Base-by-base conservation (phyloP, 2,888 invertebrate species). In the Thelaira solivaga region DNA sequence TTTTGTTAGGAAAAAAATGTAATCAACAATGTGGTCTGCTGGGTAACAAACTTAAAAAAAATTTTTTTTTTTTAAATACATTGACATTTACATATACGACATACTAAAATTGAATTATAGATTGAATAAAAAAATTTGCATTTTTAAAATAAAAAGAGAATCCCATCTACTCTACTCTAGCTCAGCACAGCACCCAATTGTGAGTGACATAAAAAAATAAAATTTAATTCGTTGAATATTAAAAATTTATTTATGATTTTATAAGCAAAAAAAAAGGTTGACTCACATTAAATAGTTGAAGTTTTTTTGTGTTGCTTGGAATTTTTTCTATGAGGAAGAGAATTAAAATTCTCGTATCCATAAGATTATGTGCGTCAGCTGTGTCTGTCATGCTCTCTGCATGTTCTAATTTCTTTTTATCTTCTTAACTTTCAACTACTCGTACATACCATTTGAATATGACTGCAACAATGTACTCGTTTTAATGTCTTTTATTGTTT, bases 301-400 rank as follows among this genome's bases (percentile, higher is more conserved):
- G n/a, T 61, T 69, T 24, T 22, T 16, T 43, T 55, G 1, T 59
- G 18, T 43, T 20, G 4, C 26, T 29, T 34, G 13, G 16, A 10
- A 2, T 22, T 55, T 55, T 20, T 26, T 62, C 55, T 72, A 26
- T 47, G 39, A 2, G n/a, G 3, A 4, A 31, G 8, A 16, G n/a
- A 62, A 39, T 26, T 26, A n/a, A 36, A 36, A 43, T 53, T 22
- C 31, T 69, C 59, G 22, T 65, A n/a, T n/a, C n/a, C n/a, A n/a
- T n/a, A 39, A 22, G 10, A 41, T 36, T 61, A 55, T 16, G 11
- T 65, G 41, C 47, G 67, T 67, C 67, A 61, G 53, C 57, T 43
- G 68, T 62, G 29, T 47, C 43, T 45, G n/a, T n/a, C 53, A 43
- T 36, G 11, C 39, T 20, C 36, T 31, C 41, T 59, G 39, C 20